Percentiles rank a stretch among this genome's conserved stretches.
Evolutionary conservation across 2,797 vertebrate species (phyloP).

Genomic region (Malurus leucopterus): DNA sequence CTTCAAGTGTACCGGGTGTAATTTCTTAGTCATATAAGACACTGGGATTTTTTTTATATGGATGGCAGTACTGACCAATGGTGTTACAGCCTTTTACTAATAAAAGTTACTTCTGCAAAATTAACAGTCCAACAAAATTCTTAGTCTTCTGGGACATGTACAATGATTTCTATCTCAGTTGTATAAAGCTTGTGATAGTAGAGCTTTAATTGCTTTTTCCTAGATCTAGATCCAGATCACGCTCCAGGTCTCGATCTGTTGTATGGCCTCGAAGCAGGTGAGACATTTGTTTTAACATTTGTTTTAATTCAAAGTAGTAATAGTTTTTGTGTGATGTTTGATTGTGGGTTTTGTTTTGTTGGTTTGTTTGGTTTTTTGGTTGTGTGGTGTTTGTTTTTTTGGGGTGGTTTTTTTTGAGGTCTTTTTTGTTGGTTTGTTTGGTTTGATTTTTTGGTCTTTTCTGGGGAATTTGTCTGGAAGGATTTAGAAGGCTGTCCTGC

Average conservation of each 20-base stretch:
- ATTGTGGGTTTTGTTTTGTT: fast-evolving
- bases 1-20: fast-evolving
- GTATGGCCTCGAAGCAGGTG: constrained; percentile 82
- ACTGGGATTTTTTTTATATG: fast-evolving
- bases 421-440: no score
- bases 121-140: fast-evolving
- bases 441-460: fast-evolving
- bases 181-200: fast-evolving
- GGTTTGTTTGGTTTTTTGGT: no score
- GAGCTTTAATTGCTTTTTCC: neutral
- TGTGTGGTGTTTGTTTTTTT: no score
- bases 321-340: neutral
- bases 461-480: neutral
- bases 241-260: constrained; percentile 75
- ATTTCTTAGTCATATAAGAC: fast-evolving
- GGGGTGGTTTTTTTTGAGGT: no score
- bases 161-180: fast-evolving
- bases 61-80: neutral
- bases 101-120: neutral
- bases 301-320: neutral
- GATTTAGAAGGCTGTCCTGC: neutral
- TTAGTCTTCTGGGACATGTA: neutral
- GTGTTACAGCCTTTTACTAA: neutral
- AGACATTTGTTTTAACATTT: neutral
- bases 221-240: constrained; percentile 76